Evolutionary conservation across 2,888 invertebrate genomes (phyloP).

Genomic region (Meloe dianella): DNA sequence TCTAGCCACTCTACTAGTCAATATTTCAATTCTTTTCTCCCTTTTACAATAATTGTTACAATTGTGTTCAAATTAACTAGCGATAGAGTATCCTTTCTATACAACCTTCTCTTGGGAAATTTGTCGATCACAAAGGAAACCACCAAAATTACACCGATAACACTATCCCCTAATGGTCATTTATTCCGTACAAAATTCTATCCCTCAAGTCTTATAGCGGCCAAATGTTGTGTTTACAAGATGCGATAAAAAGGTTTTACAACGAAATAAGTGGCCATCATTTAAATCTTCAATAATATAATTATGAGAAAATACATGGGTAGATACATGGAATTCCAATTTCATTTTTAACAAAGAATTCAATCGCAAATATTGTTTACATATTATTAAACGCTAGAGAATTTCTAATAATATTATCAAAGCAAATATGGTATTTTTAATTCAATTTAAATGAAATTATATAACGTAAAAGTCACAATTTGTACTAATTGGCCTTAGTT

Average conservation of each 20-base stretch:
- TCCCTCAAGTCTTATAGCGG: conserved; percentile 31
- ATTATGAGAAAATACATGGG: background rate
- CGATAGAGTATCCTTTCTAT: background rate
- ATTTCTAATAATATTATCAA: background rate
- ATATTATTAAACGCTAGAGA: background rate
- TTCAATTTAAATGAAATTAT: too few relatives aligned
- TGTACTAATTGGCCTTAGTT: background rate
- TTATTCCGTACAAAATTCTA: conserved; percentile 56
- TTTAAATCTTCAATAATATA: conserved; percentile 28
- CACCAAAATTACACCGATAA: conserved; percentile 53
- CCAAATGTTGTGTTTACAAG: background rate
- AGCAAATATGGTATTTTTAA: too few relatives aligned
- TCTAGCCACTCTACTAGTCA: background rate
- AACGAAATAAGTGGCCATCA: conserved; percentile 37
- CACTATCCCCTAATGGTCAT: conserved; percentile 50
- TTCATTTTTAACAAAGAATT: background rate
- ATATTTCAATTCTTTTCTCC: background rate
- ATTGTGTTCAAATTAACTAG: background rate
- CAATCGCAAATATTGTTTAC: background rate
- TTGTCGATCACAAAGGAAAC: conserved; percentile 49
- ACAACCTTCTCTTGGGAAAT: conserved; percentile 49
- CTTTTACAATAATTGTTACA: background rate
- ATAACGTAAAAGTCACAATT: background rate
- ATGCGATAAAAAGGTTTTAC: conserved; percentile 17
- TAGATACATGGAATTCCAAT: background rate